A percentile compares a stretch with the other conserved stretches of the same genome.
Evolutionary conservation across 2,888 invertebrate genomes (phyloP).

Genomic region (Drosophila mettleri): DNA sequence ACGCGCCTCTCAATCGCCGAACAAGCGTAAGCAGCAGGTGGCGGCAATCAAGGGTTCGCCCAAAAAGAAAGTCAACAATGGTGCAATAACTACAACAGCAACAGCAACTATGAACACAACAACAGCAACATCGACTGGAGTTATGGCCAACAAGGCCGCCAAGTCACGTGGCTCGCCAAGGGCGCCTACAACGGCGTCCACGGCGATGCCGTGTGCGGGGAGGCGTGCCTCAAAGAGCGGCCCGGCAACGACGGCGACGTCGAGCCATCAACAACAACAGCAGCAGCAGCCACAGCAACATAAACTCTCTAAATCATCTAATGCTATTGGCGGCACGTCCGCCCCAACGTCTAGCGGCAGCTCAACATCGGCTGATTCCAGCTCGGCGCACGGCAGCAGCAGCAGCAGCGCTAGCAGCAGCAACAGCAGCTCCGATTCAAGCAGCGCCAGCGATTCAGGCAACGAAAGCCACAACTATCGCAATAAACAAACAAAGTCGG

Average conservation of each 20-base stretch:
- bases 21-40: slow-evolving; percentile 67
- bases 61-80: slow-evolving; percentile 84
- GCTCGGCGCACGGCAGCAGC: slow-evolving; percentile 75
- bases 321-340: slow-evolving; percentile 60
- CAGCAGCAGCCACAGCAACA: slow-evolving; percentile 6
- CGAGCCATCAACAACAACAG: slow-evolving; percentile 45
- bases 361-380: slow-evolving; percentile 81
- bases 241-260: slow-evolving; percentile 58
- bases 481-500: slow-evolving; percentile 8
- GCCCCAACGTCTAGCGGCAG: slow-evolving; percentile 81
- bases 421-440: slow-evolving; percentile 27
- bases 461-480: slow-evolving; percentile 27
- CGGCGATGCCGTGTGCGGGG: slow-evolving; percentile 58
- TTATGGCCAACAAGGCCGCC: slow-evolving; percentile 47
- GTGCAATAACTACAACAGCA: slow-evolving; percentile 73
- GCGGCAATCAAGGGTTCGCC: slow-evolving; percentile 61
- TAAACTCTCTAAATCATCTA: slow-evolving; percentile 36
- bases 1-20: slow-evolving; percentile 78
- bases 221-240: slow-evolving; percentile 78
- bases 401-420: slow-evolving; percentile 68
- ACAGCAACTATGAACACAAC: slow-evolving; percentile 36
- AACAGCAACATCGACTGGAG: slow-evolving; percentile 29
- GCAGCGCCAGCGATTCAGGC: slow-evolving; percentile 43
- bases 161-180: slow-evolving; percentile 65
- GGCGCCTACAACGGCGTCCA: slow-evolving; percentile 36